Evolutionary conservation across 64 coral and sea anemone species (phyloP).

Genomic region (Actinia equina): DNA sequence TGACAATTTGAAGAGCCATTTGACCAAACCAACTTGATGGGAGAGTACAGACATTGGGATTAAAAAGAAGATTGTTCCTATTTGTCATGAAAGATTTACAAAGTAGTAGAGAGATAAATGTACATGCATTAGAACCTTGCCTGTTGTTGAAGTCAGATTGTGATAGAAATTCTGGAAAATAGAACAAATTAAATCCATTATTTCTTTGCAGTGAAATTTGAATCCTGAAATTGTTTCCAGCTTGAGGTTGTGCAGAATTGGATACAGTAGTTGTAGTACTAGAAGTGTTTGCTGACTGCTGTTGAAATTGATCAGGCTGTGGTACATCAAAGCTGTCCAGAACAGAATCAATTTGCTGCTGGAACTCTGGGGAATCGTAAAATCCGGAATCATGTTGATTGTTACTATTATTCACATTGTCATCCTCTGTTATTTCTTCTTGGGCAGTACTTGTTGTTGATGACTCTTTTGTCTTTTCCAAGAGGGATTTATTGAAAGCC

Average conservation of each 20-base stretch:
- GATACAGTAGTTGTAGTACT: too few species aligned
- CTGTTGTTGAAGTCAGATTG: background rate
- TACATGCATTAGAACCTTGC: background rate
- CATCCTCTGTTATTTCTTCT: background rate
- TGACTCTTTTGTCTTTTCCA: background rate
- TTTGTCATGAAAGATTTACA: background rate
- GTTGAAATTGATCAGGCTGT: slow-evolving; percentile 8
- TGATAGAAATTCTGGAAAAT: background rate
- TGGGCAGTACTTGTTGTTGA: background rate
- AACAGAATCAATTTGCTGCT: background rate
- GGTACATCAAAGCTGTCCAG: slow-evolving; percentile 27
- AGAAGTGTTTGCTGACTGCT: background rate
- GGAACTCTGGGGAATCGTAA: slow-evolving; percentile 8
- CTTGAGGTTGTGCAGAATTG: background rate
- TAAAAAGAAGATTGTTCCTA: background rate
- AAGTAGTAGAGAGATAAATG: background rate
- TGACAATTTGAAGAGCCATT: background rate
- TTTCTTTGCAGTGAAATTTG: background rate
- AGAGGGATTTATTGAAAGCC: slow-evolving; percentile 22
- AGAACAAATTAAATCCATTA: background rate
- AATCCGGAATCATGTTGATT: background rate
- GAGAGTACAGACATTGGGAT: background rate
- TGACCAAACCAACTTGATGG: background rate
- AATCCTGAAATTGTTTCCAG: background rate
- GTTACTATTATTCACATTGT: background rate